Base-by-base conservation (phyloP, 2,888 invertebrate species). In the Andrena flavipes region DNA sequence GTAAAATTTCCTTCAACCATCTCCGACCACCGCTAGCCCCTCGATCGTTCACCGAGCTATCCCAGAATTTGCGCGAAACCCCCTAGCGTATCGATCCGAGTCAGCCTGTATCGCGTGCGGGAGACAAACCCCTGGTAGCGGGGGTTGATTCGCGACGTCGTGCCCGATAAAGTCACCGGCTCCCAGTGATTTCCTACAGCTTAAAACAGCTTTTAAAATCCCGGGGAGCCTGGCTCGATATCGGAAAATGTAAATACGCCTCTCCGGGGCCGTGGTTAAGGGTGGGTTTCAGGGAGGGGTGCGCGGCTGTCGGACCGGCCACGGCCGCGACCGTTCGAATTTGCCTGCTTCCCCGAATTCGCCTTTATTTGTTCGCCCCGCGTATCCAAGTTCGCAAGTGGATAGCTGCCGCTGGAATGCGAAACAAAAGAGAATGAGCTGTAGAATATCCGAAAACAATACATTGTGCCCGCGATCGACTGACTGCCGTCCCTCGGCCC, bases 381-480 rank as follows among this genome's bases (percentile, higher is more conserved):
- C 68, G 62, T 86, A 77, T 79, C 59, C 73, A 62, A 23, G 71
- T 56, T 80, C 48, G 77, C 77, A 72, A 80, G 81, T 78, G 84
- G 84, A 75, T 82, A 72, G 73, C 71, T 64, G 73, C 80, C 60
- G 67, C 60, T 67, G 86, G 88, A 88, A 82, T 68, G 75, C 82
- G 84, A 86, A 87, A 91, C 89, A 88, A 90, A 90, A 80, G 86
- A 77, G 88, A 88, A 88, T 82, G 88, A 87, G 85, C 84, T 84
- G 82, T 78, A 84, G 90, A 89, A 88, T 91, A 91, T 91, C 90
- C 89, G 91, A 92, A 92, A 91, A 91, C 92, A 91, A 92, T 92
- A 87, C 88, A 89, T 90, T 90, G 88, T 88, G 86, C 88, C 72
- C 82, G 60, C 79, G 85, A 82, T 76, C 82, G 85, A 82, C 76